Base-by-base conservation (phyloP, 1,140 invertebrate genomes). In the Psilanteris sp. region DNA sequence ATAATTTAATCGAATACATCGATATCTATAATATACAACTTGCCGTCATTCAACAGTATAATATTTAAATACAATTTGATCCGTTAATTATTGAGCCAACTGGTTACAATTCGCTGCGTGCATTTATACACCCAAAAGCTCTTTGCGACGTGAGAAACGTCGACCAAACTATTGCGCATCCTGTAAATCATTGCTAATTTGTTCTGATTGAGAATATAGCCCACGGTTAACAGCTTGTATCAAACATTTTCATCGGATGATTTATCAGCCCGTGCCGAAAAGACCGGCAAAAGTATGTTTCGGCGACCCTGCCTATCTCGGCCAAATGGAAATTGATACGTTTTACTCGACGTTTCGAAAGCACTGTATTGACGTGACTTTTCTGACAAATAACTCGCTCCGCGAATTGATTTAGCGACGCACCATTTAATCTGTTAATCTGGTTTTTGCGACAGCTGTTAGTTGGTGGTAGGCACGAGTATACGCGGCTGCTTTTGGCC, bases 401-500 rank as follows among this genome's bases (percentile, higher is more conserved):
- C 31, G 39, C 18, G 59, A 73, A 73, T 66, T 73, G 70, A 73
- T 73, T 73, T 66, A 66, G 59, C 59, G 44, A 36, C 59, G 52
- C 70, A 34, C 70, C 70, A 66, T 73, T 73, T 73, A 54, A 67
- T 62, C 71, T 36, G 71, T 67, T 67, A 74, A 66, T 74, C 71
- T 62, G 62, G 24, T 70, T 64, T 70, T 68, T 43, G 52, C 73
- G 61, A 71, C 73, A 66, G 74, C 61, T 77, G 61, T 67, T 67
- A 37, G 41, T 26, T 37, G 59, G 6, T 9, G 7, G 31, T 32
- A 6, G 20, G n/a, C 18, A 48, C 10, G 10, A 22, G 29, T 43
- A 18, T 44, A 8, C 43, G 22, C 10, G 1, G 3, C 20, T 15
- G 41, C 41, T 26, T 46, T 54, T 27, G 61, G 59, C 59, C 57